Evolutionary conservation across 2,888 invertebrate genomes (phyloP), one percentile per base, ranked within the genome.

Genomic region (Eilema griseolum): DNA sequence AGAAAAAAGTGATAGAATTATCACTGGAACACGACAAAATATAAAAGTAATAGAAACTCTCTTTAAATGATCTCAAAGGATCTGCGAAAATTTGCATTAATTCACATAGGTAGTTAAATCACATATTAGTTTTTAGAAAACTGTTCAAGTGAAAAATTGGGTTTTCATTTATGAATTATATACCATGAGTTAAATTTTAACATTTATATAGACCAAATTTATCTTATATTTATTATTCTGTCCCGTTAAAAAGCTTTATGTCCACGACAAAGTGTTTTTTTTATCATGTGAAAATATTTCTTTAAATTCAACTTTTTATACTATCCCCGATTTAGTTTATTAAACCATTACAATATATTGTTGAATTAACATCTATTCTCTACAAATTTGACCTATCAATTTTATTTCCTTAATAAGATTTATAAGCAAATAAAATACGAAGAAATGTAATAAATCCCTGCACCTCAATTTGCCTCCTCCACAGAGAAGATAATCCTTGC

Each of bases 401-500:
- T 26, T 26, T 24, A 26, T 59, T 59, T 7, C 11, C 23, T 26
- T 28, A 59, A 59, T 59, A 28, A 59, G 2, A 59, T 23, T 57
- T 12, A 12, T 24, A 24, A 24, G 8, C 4, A 41, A 62, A n/a
- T 62, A 41, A 63, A 52, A 73, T 69, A 67, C 72, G 56, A 65
- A 3, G 5, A 7, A 59, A 59, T 14, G 59, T 28, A 59, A 59
- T 26, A 26, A 59, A 59, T 26, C 11, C 26, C 26, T 28, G 26
- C 26, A 4, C 16, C 20, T 24, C 33, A 4, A 66, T 33, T 57
- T 78, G 74, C 85, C 90, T 69, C 71, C 85, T 92, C 89, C 86
- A 80, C 26, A 57, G 62, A 26, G 41, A 37, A 77, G 56, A 66
- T 57, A 67, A 73, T 91, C 87, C 75, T 11, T 56, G 85, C 69